Base-by-base conservation (phyloP, 1,140 invertebrate genomes). In the Andrena cerasifolii region DNA sequence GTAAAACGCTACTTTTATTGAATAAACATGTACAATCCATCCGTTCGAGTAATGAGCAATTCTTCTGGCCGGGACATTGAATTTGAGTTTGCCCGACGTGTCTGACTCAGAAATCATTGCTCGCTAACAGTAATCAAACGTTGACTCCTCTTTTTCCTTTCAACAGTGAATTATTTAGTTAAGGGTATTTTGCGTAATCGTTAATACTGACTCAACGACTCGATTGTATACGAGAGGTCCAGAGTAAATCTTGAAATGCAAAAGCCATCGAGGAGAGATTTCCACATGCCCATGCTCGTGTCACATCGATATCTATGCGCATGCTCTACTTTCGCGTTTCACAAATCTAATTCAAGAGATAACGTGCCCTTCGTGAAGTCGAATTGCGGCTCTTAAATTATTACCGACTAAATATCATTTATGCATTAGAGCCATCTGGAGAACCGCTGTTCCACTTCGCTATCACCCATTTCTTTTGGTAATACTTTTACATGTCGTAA, bases 1-100 rank as follows among this genome's bases (percentile, higher is more conserved):
- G 80, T 65, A 79, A 81, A 86, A 77, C 84, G 82, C 78, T 85
- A 81, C 71, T 82, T 92, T 91, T 91, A 90, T 91, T 91, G 72
- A 78, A 85, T 86, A 85, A 87, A 87, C 79, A 82, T 45, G 43
- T 85, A 85, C 84, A 85, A 68, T 67, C 66, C 14, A 59, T 84
- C 45, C 47, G 24, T 80, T 28, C 12, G 33, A 68, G 59, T 21
- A 68, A 71, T 54, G 70, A 87, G 71, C 68, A 72, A 83, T 45
- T 70, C 5, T 26, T 21, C 51, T 49, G 24, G 31, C 16, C 31
- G 51, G 63, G 12, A 68, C 63, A 73, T 63, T 18, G 14, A 16
- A 81, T 24, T 31, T 61, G 51, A 51, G n/a, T n/a, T n/a, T 45
- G 47, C 18, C 33, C 28, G 16, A 31, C 40, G 43, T 68, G 51